Evolutionary conservation across 2,797 vertebrate genomes (phyloP).

Genomic region (Botia almorhae): DNA sequence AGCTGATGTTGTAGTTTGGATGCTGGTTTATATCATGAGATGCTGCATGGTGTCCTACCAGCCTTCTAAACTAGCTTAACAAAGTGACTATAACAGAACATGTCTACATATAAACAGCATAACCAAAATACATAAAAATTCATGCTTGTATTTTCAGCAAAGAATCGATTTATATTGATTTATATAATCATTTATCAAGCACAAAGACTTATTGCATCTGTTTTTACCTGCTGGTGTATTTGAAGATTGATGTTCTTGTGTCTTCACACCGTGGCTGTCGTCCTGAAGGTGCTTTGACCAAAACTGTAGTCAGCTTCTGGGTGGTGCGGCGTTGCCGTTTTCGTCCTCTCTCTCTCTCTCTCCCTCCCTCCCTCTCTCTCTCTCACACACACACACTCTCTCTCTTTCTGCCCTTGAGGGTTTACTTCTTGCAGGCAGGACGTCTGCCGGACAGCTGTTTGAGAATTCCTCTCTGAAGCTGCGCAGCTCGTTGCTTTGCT

Average conservation of each 20-base stretch:
- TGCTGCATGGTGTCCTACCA: neutral
- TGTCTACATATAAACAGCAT: too few relatives aligned
- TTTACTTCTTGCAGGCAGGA: constrained; percentile 61
- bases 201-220: neutral
- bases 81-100: too few relatives aligned
- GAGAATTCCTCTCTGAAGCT: constrained; percentile 71
- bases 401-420: constrained; percentile 51
- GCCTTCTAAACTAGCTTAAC: neutral
- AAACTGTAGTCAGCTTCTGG: constrained; percentile 50
- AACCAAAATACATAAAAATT: neutral
- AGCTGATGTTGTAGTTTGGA: neutral
- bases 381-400: constrained; percentile 26
- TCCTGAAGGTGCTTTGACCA: constrained; percentile 36
- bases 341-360: constrained; percentile 42
- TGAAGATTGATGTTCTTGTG: constrained; percentile 17
- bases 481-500: constrained; percentile 63
- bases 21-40: neutral
- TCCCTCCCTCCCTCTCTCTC: constrained; percentile 21
- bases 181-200: constrained; percentile 5
- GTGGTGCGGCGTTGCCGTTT: constrained; percentile 47
- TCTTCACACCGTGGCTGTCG: constrained; percentile 18
- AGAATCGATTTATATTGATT: neutral
- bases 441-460: constrained; percentile 83
- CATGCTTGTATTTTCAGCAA: neutral
- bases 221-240: constrained; percentile 52